Base-by-base conservation (phyloP, 2,113 vertebrate genomes). In the Gymnogyps californianus region DNA sequence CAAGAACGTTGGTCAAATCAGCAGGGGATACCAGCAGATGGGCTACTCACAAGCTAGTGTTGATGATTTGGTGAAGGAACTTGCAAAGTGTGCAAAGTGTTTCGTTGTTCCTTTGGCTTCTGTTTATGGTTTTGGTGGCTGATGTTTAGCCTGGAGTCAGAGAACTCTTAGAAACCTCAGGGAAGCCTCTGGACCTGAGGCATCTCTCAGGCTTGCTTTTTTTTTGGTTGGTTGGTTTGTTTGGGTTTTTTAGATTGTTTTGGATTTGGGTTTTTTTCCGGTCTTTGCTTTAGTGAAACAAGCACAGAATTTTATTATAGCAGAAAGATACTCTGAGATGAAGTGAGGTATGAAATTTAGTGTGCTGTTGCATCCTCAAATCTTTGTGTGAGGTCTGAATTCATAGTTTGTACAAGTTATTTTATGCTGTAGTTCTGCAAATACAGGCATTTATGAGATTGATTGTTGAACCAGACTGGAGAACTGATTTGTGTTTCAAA, bases 201-300 rank as follows among this genome's bases (percentile, higher is more conserved):
- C 25, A 25, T 76, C 25, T 64, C 22, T 89, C 40, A 25, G 13
- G 2, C 38, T 29, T 38, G 21, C 7, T 1, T 4, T 9, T 46
- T 59, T 85, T 32, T 47, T 19, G 5, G 3, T 24, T 81, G 12
- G 7, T 26, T 24, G 66, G 5, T 4, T 38, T 67, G 19, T 38
- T 38, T 38, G 7, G 1, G 0, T 3, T 76, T 46, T n/a, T 67
- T 52, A 10, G 3, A 16, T 58, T 87, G 12, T 4, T 72, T 76
- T 40, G 25, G 16, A 13, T 52, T 57, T n/a, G 7, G 16, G 28
- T 54, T 54, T 54, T 16, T 54, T 19, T 10, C 20, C 22, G 9
- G 9, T 58, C 15, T 89, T 67, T 66, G 13, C 18, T 52, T 75
- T 36, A 66, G 14, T 49, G n/a, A 40, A 66, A 32, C 22, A 46